Evolutionary conservation across 2,113 vertebrate genomes (phyloP).

Genomic region (Podarcis muralis): DNA sequence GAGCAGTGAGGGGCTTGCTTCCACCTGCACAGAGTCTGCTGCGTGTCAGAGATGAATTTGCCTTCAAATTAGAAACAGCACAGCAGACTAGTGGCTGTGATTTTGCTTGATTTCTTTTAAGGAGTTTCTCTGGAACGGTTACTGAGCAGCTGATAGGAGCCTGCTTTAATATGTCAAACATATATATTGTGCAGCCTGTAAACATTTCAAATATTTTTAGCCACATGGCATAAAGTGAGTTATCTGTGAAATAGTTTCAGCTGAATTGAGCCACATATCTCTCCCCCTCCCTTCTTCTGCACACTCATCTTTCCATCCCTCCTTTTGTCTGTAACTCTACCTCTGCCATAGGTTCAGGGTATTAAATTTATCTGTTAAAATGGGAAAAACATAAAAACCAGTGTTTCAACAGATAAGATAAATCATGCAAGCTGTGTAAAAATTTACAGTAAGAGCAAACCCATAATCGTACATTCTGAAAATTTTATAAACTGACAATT

Average conservation of each 20-base stretch:
- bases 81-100: conserved; percentile 88
- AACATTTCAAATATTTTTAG: conserved; percentile 78
- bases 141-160: conserved; percentile 75
- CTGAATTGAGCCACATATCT: conserved; percentile 53
- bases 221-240: conserved; percentile 53
- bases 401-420: conserved; percentile 67
- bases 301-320: conserved; percentile 11
- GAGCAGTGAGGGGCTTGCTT: conserved; percentile 82
- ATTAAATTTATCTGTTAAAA: conserved; percentile 70
- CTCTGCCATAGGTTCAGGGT: conserved; percentile 50
- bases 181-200: conserved; percentile 74
- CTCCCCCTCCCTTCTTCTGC: not conserved
- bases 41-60: conserved; percentile 89
- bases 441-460: conserved; percentile 74
- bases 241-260: conserved; percentile 67
- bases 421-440: conserved; percentile 71
- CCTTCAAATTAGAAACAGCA: conserved; percentile 95
- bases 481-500: conserved; percentile 80
- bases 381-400: conserved; percentile 46
- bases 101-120: conserved; percentile 83
- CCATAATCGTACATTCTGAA: conserved; percentile 74
- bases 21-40: conserved; percentile 88
- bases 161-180: conserved; percentile 77
- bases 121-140: conserved; percentile 78
- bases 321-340: conserved; percentile 64